Evolutionary conservation across 1,140 invertebrate genomes (phyloP).

Genomic region (Schlechtendalia chinensis): DNA sequence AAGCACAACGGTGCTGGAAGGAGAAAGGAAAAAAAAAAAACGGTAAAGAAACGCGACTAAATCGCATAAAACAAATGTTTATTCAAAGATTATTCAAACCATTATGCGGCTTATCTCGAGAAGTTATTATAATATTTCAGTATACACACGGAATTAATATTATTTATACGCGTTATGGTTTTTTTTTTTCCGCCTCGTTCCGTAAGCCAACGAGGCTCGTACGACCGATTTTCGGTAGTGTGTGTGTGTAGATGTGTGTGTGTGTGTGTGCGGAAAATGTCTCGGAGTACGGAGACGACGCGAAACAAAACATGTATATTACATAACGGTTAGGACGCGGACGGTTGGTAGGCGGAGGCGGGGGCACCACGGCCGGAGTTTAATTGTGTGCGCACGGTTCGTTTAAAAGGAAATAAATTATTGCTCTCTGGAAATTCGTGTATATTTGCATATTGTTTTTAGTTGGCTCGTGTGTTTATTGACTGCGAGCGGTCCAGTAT

Average conservation of each 20-base stretch:
- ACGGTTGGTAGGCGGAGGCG: neutral
- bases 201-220: neutral
- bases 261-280: too few species aligned
- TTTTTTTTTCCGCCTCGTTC: neutral
- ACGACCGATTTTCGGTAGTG: constrained; percentile 8
- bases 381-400: neutral
- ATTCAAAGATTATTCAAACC: constrained; percentile 26
- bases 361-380: neutral
- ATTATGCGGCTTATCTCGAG: constrained; percentile 11
- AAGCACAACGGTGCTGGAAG: too few species aligned
- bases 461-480: constrained; percentile 25
- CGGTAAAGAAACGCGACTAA: neutral
- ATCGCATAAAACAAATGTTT: constrained; percentile 31
- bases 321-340: too few species aligned
- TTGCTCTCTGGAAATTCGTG: neutral
- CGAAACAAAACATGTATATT: neutral
- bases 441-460: constrained; percentile 32
- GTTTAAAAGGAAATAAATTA: constrained; percentile 26
- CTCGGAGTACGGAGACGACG: neutral
- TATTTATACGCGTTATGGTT: neutral
- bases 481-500: neutral
- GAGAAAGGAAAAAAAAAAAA: neutral
- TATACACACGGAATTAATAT: neutral
- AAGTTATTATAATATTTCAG: constrained; percentile 13
- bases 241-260: too few species aligned